Evolutionary conservation across 2,888 invertebrate species (phyloP).

Genomic region (Branchinecta sandiegonensis): DNA sequence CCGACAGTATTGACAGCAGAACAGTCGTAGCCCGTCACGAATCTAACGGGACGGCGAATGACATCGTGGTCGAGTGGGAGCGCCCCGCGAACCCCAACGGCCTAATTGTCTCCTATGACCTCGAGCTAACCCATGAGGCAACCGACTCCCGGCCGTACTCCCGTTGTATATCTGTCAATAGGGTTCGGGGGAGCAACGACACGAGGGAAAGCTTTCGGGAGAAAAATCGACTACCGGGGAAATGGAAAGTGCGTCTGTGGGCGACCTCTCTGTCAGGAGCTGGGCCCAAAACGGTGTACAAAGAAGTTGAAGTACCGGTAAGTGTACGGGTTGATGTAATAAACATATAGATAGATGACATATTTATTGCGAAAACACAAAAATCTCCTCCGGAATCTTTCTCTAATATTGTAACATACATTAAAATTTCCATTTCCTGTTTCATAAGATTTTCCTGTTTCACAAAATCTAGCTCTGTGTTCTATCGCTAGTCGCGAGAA

Average conservation of each 20-base stretch:
- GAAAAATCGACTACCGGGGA: neutral
- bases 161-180: neutral
- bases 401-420: too few species aligned
- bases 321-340: neutral
- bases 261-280: neutral
- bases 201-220: neutral
- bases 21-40: slow-evolving; percentile 33
- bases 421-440: too few species aligned
- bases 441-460: too few species aligned
- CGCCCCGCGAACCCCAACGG: slow-evolving; percentile 76
- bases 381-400: too few species aligned
- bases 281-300: neutral
- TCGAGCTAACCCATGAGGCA: slow-evolving; percentile 37
- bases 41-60: slow-evolving; percentile 16
- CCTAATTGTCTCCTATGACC: slow-evolving; percentile 64
- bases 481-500: too few species aligned
- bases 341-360: neutral
- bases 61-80: slow-evolving; percentile 44
- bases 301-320: neutral
- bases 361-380: too few species aligned
- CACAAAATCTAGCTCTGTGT: too few species aligned
- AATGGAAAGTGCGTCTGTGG: slow-evolving; percentile 21
- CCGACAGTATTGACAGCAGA: slow-evolving; percentile 48
- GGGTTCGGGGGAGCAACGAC: neutral
- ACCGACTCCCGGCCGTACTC: neutral